phyloP scores from a whole-genome alignment of 2,113 vertebrate genomes.

The Nettapus auritus region DNA sequence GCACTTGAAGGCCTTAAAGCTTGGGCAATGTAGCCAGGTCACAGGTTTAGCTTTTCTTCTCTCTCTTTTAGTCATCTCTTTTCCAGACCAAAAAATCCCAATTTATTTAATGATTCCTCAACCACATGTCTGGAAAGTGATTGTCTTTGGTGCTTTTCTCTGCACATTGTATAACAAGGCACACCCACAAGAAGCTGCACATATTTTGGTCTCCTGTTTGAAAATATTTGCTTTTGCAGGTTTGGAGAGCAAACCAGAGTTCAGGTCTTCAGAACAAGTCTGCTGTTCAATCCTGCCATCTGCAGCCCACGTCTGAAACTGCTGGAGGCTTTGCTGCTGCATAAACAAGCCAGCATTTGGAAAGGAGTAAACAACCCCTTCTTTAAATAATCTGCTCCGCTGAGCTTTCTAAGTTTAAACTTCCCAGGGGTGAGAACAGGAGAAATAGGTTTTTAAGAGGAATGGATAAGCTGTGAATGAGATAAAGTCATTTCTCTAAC shows the following conservation, averaged over 20 bases:
- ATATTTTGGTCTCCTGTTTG: accelerated
- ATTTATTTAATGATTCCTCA: not conserved
- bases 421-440: not conserved
- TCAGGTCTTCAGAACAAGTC: not conserved
- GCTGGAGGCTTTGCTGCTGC: not conserved
- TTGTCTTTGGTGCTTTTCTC: not conserved
- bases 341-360: accelerated
- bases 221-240: accelerated
- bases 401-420: not conserved
- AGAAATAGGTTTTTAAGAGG: not conserved
- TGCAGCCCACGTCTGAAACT: slow-evolving; percentile 20
- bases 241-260: accelerated
- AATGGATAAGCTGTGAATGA: not conserved
- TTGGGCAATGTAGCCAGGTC: not conserved
- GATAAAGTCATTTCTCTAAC: not conserved
- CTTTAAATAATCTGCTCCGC: accelerated
- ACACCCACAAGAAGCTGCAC: accelerated
- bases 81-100: not conserved
- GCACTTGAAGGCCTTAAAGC: not conserved
- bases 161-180: accelerated
- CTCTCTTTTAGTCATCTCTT: not conserved
- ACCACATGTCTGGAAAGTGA: not conserved
- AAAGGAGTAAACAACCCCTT: accelerated
- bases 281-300: slow-evolving; percentile 53
- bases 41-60: not conserved